Evolutionary conservation across 1,140 invertebrate species (phyloP).

Genomic region (Cyclargus thomasi): DNA sequence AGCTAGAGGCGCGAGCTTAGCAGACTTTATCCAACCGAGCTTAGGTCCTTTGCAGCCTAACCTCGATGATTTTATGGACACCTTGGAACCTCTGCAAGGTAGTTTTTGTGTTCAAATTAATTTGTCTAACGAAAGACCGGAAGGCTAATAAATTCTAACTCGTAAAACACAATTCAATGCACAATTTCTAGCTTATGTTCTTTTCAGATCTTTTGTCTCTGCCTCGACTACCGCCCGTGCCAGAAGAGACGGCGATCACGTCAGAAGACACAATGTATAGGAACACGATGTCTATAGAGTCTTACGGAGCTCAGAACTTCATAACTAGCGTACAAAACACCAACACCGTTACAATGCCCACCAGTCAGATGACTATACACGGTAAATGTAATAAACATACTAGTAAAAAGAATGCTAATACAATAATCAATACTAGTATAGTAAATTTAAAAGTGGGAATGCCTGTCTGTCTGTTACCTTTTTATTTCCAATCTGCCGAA

Average conservation of each 20-base stretch:
- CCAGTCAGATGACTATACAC: slow-evolving; percentile 65
- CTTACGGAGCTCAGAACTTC: slow-evolving; percentile 49
- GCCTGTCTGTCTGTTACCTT: no score
- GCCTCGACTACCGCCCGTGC: slow-evolving; percentile 74
- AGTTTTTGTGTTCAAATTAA: slow-evolving; percentile 41
- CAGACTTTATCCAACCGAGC: slow-evolving; percentile 98
- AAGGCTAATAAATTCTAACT: no score
- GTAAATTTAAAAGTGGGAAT: no score
- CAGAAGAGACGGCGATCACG: slow-evolving; percentile 67
- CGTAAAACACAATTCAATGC: no score
- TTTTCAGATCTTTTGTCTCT: slow-evolving; percentile 53
- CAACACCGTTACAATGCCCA: slow-evolving; percentile 53
- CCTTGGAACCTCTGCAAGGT: slow-evolving; percentile 90
- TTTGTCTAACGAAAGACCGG: no score
- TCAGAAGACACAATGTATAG: slow-evolving; percentile 56
- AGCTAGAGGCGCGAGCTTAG: slow-evolving; percentile 79
- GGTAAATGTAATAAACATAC: slow-evolving; percentile 31
- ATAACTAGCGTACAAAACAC: slow-evolving; percentile 44
- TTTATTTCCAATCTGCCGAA: no score
- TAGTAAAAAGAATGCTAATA: slow-evolving; percentile 17
- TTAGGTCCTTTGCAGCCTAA: slow-evolving; percentile 96
- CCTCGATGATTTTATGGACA: slow-evolving; percentile 97
- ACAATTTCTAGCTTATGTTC: slow-evolving; percentile 27
- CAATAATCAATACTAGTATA: no score
- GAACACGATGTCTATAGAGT: slow-evolving; percentile 59